Percentiles rank a stretch among this genome's conserved stretches.
These are phyloP conservation scores for Aphelocoma californica DNA, from an alignment of 2,797 vertebrate genomes.

Conservation along the genomic window DNA sequence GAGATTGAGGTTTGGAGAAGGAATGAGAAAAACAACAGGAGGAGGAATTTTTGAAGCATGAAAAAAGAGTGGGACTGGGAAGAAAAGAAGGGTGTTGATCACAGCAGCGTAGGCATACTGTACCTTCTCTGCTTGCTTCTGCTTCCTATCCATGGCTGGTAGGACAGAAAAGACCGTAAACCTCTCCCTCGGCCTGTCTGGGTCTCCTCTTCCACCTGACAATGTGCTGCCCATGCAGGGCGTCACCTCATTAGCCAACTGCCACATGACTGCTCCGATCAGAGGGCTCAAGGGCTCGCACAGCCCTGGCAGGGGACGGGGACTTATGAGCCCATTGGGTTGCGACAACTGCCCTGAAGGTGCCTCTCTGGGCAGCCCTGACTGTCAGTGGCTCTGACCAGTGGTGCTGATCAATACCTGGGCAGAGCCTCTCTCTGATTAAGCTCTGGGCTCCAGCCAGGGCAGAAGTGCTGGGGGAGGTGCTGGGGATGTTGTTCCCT, in stretches of 20 bases:
- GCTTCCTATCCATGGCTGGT: slow-evolving; percentile 71
- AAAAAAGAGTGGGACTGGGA: not conserved
- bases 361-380: not conserved
- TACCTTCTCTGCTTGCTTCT: slow-evolving; percentile 72
- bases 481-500: not conserved
- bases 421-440: not conserved
- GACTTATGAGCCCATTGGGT: not conserved
- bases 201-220: slow-evolving; percentile 72
- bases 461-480: not conserved
- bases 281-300: slow-evolving; percentile 25
- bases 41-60: not conserved
- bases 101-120: slow-evolving; percentile 1
- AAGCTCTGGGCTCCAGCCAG: not conserved
- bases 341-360: not conserved
- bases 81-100: not conserved
- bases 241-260: slow-evolving; percentile 36
- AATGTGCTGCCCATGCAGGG: slow-evolving; percentile 57
- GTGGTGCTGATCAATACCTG: not conserved
- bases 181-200: slow-evolving; percentile 69
- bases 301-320: rapidly evolving
- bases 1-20: not conserved
- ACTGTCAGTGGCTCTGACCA: rapidly evolving
- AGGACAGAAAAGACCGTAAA: slow-evolving; percentile 49
- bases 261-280: slow-evolving; percentile 6
- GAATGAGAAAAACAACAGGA: not conserved